Base-by-base conservation (phyloP, 1,140 invertebrate genomes). In the Trichomalopsis sarcophagae region DNA sequence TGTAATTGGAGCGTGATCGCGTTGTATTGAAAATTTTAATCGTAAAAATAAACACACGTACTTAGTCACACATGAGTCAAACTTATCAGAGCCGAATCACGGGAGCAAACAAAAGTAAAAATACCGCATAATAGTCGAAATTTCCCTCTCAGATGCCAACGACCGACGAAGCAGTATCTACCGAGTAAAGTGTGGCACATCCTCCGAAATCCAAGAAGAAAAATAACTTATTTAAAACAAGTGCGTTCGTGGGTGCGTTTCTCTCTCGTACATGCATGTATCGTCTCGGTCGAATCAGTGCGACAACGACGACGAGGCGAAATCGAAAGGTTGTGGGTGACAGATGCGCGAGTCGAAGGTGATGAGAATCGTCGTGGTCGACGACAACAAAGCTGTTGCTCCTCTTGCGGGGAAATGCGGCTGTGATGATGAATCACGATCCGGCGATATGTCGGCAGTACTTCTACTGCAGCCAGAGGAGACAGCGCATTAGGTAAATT, bases 391-490 rank as follows among this genome's bases (percentile, higher is more conserved):
- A 62, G 23, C 77, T 17, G 23, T 71, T 68, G 30, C 17, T 83
- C 55, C 47, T 69, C n/a, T 33, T 84, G 27, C 47, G 71, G 33
- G 14, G 75, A 83, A 84, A 84, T 85, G 82, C 40, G 23, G n/a
- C 79, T 21, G 69, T 75, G 30, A 91, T 82, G 82, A 93, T 92
- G 91, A 92, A 91, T 89, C 88, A 92, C 89, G 90, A 92, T 86
- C 71, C 89, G 69, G 82, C 89, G 33, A 87, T 92, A 80, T 93
- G 91, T 82, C 89, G 85, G 9, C 90, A 89, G 79, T 92, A 93
- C 73, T 93, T 93, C 87, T 93, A 92, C 84, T 90, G 87, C 86
- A 93, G 92, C 77, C 92, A 93, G 83, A 89, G 92, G 74, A 89
- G 92, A 79, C 90, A 91, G 75, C 91, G 92, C 47, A 87, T 90